Evolutionary conservation across 2,113 vertebrate species (phyloP).

Genomic region (Alligator sinensis): DNA sequence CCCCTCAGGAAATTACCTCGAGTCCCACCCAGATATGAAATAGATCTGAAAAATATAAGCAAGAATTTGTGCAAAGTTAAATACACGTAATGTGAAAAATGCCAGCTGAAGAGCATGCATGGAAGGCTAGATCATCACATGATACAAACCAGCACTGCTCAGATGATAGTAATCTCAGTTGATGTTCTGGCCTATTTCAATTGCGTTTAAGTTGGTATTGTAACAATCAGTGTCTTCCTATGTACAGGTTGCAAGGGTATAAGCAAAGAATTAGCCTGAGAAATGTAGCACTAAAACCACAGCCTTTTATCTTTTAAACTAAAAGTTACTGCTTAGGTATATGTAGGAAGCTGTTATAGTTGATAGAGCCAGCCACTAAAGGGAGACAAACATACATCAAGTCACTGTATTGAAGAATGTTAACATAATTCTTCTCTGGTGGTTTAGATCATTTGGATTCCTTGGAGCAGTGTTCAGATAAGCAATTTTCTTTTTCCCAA

Average conservation of each 20-base stretch:
- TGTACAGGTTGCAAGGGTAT: fast-evolving
- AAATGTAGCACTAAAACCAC: background rate
- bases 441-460: background rate
- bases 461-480: background rate
- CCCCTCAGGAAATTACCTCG: background rate
- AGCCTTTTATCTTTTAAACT: fast-evolving
- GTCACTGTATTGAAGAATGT: background rate
- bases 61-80: background rate
- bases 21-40: background rate
- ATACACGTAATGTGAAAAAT: background rate
- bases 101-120: background rate
- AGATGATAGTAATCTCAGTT: fast-evolving
- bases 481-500: background rate
- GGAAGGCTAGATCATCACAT: fast-evolving
- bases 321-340: background rate
- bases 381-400: conserved; percentile 28
- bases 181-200: background rate
- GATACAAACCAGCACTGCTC: background rate
- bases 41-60: background rate
- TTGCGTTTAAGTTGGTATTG: fast-evolving
- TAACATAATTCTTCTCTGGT: fast-evolving
- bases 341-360: background rate
- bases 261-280: fast-evolving
- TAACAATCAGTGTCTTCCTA: background rate
- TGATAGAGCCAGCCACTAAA: conserved; percentile 37